Evolutionary conservation across 2,797 vertebrate genomes (phyloP), one percentile per base, ranked within the genome.

Genomic region (Choloepus didactylus): DNA sequence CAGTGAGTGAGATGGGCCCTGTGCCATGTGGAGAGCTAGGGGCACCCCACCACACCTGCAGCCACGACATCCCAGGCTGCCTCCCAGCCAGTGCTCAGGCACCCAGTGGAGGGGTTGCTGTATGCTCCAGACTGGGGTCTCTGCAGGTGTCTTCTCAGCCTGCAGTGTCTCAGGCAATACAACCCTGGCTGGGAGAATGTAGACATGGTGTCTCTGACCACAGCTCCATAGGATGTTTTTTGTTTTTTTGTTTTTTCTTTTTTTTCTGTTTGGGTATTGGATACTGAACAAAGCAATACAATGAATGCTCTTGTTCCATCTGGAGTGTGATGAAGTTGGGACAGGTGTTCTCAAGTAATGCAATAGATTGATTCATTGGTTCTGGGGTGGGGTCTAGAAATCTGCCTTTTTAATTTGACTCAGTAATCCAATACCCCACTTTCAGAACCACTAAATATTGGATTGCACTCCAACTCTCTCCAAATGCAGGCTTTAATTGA

Each of bases 41-140:
- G 62, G 29, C 44, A 44, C 67, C n/a, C 46, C 67, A 67, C 66
- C n/a, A 92, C 87, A 92, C 91, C 95, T 91, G 80, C 54, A n/a
- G 83, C 76, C 29, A 35, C 9, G 23, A 21, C 16, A 46, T 23
- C 9, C 3, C 44, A 69, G 38, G n/a, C 77, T 81, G 31, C 15
- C 4, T 0, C 11, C 35, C 2, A 41, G 4, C 67, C 62, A 2
- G 25, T 31, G 21, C 70, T n/a, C 11, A 3, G 46, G 46, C 46
- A 3, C 46, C 54, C 54, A 56, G 54, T 5, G 19, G 54, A 18
- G 6, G 6, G 2, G 23, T 1, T 38, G 16, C 87, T 69, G 23
- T 25, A 1, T 10, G 59, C 49, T 18, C 54, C 54, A 5, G 46
- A 56, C 9, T 10, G 11, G 15, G 49, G 1, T 0, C 23, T 44